Evolutionary conservation across 2,888 invertebrate genomes (phyloP).

Genomic region (Sphaeridia pumilis): DNA sequence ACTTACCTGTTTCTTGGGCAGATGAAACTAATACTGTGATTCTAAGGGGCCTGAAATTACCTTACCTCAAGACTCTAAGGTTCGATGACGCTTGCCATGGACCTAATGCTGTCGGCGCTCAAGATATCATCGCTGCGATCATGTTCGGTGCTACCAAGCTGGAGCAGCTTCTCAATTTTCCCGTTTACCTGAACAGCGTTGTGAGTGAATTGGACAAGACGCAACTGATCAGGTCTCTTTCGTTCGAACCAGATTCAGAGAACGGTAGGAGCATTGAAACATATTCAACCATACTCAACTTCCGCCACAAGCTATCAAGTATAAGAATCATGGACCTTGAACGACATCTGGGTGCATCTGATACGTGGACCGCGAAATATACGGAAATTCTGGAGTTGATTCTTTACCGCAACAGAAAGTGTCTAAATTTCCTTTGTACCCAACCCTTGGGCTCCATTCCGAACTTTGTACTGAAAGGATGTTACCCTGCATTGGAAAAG

Average conservation of each 20-base stretch:
- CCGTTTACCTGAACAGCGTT: not conserved
- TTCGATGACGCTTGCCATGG: no score
- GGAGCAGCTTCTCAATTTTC: not conserved
- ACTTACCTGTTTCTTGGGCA: not conserved
- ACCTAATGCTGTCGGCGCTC: no score
- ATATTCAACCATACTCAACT: not conserved
- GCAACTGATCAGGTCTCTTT: not conserved
- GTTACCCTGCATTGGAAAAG: not conserved
- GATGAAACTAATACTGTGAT: no score
- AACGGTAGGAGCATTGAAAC: not conserved
- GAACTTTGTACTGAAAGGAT: not conserved
- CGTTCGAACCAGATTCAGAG: not conserved
- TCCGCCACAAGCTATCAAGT: not conserved
- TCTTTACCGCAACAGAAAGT: not conserved
- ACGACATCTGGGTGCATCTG: not conserved
- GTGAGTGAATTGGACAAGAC: not conserved
- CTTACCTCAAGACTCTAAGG: no score
- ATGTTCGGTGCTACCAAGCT: not conserved
- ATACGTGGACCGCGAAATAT: not conserved
- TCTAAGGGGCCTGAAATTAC: no score
- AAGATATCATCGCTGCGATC: not conserved
- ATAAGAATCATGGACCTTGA: not conserved
- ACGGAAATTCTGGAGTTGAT: not conserved
- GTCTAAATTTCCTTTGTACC: not conserved
- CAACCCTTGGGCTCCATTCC: not conserved